Percentiles rank a stretch among this genome's conserved stretches.
Conservation (phyloP, 2,113 vertebrate species). For the Tenebrosternarchus preto region DNA sequence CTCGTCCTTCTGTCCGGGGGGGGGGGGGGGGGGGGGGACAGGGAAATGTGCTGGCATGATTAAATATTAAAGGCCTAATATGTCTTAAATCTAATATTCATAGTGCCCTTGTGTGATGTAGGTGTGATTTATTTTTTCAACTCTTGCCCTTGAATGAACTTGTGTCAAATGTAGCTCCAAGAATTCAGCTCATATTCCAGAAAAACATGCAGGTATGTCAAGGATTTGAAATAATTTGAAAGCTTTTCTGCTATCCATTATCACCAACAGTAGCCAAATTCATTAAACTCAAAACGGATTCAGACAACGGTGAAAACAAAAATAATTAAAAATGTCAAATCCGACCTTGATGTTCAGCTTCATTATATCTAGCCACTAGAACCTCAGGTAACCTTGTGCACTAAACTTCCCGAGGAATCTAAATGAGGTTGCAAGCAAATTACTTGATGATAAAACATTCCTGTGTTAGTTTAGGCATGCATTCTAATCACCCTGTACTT, state of each 20-base stretch:
- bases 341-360: not conserved
- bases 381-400: too few species aligned
- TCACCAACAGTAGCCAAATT: not conserved
- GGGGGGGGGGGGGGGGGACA: slow-evolving; percentile 27
- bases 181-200: not conserved
- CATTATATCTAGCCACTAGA: not conserved
- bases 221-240: too few species aligned
- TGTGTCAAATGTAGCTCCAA: not conserved
- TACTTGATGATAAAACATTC: slow-evolving; percentile 65
- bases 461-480: slow-evolving; percentile 67
- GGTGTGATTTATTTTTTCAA: not conserved
- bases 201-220: not conserved
- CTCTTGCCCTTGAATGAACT: not conserved
- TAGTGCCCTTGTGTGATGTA: not conserved
- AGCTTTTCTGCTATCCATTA: not conserved
- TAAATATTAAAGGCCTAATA: slow-evolving; percentile 13
- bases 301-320: not conserved
- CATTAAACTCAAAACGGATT: not conserved
- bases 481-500: slow-evolving; percentile 17
- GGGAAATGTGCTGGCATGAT: slow-evolving; percentile 8
- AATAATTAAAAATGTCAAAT: not conserved
- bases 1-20: slow-evolving; percentile 85
- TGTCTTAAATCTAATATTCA: not conserved
- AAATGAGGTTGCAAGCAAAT: slow-evolving; percentile 50
- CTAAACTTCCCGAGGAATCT: not conserved